Evolutionary conservation across 2,797 vertebrate species (phyloP).

Genomic region (Pyrocephalus nanus): DNA sequence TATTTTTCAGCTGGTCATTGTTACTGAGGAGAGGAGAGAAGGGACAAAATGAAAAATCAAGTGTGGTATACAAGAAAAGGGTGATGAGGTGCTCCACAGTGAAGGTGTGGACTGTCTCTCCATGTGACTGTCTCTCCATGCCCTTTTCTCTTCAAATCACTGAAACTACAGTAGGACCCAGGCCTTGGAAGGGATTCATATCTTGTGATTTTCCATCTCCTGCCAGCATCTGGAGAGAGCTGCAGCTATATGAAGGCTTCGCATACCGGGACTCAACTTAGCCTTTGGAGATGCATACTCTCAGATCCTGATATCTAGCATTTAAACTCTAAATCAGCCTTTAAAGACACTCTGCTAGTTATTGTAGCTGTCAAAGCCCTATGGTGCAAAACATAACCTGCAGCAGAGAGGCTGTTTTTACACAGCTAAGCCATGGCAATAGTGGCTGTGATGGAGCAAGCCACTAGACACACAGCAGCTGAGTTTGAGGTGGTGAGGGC

Average conservation of each 20-base stretch:
- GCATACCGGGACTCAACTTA: fast-evolving
- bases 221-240: background rate
- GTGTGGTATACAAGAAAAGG: background rate
- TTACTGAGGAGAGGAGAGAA: background rate
- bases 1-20: background rate
- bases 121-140: background rate
- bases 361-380: background rate
- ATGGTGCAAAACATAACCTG: background rate
- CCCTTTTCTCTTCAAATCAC: background rate
- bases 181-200: background rate
- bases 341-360: background rate
- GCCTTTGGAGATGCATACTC: background rate
- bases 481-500: background rate
- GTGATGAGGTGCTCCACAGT: background rate
- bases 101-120: too few species aligned
- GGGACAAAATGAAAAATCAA: background rate
- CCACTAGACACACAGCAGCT: fast-evolving
- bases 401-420: background rate
- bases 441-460: background rate
- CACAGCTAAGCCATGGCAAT: background rate
- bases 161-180: background rate
- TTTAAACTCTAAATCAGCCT: background rate
- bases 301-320: background rate
- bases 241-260: background rate
- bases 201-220: background rate